These are phyloP conservation scores for Sycophila texana DNA, from an alignment of 2,888 invertebrate genomes.

Conservation along the genomic window DNA sequence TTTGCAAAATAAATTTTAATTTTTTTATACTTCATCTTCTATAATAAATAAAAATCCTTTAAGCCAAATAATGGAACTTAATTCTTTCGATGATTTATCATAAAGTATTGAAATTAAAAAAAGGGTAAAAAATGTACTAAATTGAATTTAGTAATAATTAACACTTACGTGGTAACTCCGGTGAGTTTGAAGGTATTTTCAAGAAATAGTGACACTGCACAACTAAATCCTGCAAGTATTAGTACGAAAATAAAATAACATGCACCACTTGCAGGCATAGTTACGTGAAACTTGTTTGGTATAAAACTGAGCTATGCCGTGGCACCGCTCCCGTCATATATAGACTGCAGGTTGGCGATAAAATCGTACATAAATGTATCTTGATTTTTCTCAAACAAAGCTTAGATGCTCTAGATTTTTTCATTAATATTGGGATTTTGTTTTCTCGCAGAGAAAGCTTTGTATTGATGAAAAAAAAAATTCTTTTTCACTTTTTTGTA, in stretches of 20 bases:
- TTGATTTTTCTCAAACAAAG: not conserved
- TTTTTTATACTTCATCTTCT: no score
- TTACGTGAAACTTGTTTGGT: conserved; percentile 11
- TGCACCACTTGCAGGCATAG: conserved; percentile 11
- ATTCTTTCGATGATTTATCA: no score
- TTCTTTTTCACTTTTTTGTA: no score
- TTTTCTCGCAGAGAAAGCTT: no score
- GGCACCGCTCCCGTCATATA: conserved; percentile 3
- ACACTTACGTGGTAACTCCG: conserved; percentile 18
- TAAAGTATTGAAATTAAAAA: no score
- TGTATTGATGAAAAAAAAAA: no score
- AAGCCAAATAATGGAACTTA: no score
- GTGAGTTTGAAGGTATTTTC: conserved; percentile 25
- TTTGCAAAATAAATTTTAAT: no score
- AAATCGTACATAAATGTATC: conserved; percentile 16
- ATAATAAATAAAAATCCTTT: not conserved
- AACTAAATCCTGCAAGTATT: not conserved
- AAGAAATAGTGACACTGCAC: conserved; percentile 16
- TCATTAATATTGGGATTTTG: no score
- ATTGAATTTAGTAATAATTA: not conserved
- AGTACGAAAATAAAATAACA: not conserved
- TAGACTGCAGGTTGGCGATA: conserved; percentile 12
- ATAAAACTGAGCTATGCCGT: not conserved
- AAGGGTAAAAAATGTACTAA: no score
- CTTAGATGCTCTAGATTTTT: not conserved